phyloP scores from a whole-genome alignment of 2,797 vertebrate species.

The Nyctibius grandis region DNA sequence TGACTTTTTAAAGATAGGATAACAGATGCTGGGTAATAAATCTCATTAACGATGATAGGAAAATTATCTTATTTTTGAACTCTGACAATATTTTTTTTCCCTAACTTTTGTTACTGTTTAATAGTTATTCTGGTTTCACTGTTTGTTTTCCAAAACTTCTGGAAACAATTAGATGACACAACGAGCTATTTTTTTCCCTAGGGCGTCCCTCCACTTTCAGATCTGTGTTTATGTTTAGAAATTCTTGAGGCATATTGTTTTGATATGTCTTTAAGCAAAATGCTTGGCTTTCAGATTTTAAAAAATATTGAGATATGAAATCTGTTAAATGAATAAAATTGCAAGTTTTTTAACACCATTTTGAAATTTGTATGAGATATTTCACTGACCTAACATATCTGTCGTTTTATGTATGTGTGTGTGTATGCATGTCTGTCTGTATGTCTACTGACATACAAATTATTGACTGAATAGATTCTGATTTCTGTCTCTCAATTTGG shows the following conservation, averaged over 20 bases:
- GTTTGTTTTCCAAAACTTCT: neutral
- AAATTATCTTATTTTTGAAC: constrained; percentile 44
- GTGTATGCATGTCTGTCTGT: fast-evolving
- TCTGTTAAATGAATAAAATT: neutral
- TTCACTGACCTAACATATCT: neutral
- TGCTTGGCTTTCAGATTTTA: neutral
- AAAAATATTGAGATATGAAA: neutral
- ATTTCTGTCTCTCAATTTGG: neutral
- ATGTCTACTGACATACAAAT: neutral
- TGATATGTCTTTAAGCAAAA: constrained; percentile 1
- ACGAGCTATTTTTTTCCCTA: neutral
- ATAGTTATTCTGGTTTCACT: neutral
- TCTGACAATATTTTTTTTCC: neutral
- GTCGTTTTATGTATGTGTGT: neutral
- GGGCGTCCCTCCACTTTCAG: neutral
- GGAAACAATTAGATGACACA: constrained; percentile 25
- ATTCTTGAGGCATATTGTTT: constrained; percentile 15
- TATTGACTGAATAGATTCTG: neutral
- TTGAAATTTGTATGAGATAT: neutral
- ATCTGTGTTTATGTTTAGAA: neutral
- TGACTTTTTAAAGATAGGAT: constrained; percentile 48
- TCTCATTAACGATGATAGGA: neutral
- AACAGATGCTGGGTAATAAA: constrained; percentile 47
- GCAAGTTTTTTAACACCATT: neutral
- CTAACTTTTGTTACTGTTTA: constrained; percentile 6